A percentile compares a stretch with the other conserved stretches of the same genome.
Evolutionary conservation across 2,888 invertebrate genomes (phyloP).

Genomic region (Trichopria drosophilae): DNA sequence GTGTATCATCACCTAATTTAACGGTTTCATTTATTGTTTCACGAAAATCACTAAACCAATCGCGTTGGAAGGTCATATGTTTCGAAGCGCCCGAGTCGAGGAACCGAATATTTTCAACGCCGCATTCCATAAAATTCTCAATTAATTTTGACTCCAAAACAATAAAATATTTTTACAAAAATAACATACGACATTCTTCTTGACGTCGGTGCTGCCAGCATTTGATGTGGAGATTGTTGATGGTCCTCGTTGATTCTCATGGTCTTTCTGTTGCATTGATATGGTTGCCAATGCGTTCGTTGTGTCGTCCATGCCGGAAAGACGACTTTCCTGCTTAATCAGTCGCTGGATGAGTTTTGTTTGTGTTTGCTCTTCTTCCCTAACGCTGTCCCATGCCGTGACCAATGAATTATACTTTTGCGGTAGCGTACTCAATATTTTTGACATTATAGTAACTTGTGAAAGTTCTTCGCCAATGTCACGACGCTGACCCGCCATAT

Average conservation of each 20-base stretch:
- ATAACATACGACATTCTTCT: too few relatives aligned
- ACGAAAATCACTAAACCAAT: conserved; percentile 17
- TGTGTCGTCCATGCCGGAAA: conserved; percentile 1
- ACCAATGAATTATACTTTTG: conserved; percentile 33
- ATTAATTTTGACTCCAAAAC: too few relatives aligned
- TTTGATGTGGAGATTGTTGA: too few relatives aligned
- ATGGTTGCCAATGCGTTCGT: neutral
- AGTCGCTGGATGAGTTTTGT: conserved; percentile 30
- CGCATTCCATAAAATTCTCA: too few relatives aligned
- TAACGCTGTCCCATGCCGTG: conserved; percentile 37
- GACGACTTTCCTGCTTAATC: conserved; percentile 26
- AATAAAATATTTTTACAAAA: too few relatives aligned
- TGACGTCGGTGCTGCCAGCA: too few relatives aligned
- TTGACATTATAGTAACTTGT: conserved; percentile 32
- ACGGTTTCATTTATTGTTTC: neutral
- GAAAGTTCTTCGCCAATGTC: conserved; percentile 36
- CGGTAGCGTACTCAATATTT: conserved; percentile 37
- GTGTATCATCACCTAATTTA: conserved; percentile 15
- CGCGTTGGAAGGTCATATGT: conserved; percentile 15
- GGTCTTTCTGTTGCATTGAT: too few relatives aligned
- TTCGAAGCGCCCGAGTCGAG: conserved; percentile 13
- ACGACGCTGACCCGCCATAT: conserved; percentile 32
- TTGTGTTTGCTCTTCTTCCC: conserved; percentile 23
- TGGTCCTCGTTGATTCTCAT: too few relatives aligned
- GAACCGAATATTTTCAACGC: too few relatives aligned